phyloP scores from a whole-genome alignment of 2,888 invertebrate genomes.

The Plebejus argus region DNA sequence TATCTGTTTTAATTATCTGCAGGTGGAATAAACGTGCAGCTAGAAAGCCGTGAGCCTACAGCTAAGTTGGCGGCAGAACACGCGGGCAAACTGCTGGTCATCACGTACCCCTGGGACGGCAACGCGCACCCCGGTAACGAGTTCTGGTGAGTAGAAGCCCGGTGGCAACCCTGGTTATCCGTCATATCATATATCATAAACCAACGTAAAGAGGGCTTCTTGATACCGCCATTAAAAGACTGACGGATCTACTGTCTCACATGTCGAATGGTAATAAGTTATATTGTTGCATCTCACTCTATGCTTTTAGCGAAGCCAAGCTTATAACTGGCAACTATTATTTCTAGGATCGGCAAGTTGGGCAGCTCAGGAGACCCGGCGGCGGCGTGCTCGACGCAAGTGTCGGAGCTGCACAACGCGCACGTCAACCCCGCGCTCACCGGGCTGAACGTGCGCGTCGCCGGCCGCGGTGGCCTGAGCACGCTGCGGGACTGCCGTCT shows the following conservation, averaged over 20 bases:
- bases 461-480: conserved; percentile 41
- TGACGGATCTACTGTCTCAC: no score
- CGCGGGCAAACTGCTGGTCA: conserved; percentile 78
- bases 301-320: no score
- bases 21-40: conserved; percentile 76
- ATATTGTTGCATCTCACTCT: no score
- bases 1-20: conserved; percentile 35
- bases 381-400: conserved; percentile 82
- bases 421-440: conserved; percentile 68
- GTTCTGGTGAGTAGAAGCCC: conserved; percentile 77
- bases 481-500: conserved; percentile 44
- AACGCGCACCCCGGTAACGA: conserved; percentile 88
- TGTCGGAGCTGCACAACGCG: conserved; percentile 82
- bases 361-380: conserved; percentile 82
- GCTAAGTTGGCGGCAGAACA: conserved; percentile 67
- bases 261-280: no score
- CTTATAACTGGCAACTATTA: neutral
- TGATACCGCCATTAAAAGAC: no score
- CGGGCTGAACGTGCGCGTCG: conserved; percentile 45
- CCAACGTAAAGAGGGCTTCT: no score
- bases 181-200: no score
- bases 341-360: conserved; percentile 77
- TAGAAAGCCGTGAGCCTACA: conserved; percentile 81
- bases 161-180: neutral
- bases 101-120: conserved; percentile 87